Percentiles rank a stretch among this genome's conserved stretches.
Conservation (phyloP, 2,797 vertebrate genomes). For the Sebastes vulpes region DNA sequence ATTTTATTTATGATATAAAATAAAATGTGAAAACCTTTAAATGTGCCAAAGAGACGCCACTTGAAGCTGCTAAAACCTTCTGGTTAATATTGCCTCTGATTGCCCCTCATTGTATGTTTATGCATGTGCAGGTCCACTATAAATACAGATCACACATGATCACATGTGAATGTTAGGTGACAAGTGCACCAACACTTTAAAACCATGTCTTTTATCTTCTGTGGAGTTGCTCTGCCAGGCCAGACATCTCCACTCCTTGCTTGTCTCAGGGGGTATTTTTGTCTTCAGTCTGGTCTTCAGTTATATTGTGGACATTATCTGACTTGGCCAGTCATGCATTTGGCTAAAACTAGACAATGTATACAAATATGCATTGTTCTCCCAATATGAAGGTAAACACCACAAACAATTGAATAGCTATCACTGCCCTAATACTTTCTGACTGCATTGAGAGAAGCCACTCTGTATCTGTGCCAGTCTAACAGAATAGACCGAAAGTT, state of each 20-base stretch:
- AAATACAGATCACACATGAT: not conserved
- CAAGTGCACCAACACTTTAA: not conserved
- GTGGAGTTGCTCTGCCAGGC: not conserved
- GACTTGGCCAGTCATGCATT: not conserved
- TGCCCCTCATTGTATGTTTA: not conserved
- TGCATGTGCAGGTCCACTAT: not conserved
- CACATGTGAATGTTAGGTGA: not conserved
- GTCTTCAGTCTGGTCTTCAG: not conserved
- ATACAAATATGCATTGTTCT: not conserved
- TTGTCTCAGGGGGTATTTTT: not conserved
- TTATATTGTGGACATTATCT: not conserved
- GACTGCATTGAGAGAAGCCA: not conserved
- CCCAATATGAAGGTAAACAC: not conserved
- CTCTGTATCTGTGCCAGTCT: not conserved
- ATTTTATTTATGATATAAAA: not conserved
- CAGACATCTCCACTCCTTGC: not conserved
- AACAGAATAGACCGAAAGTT: not conserved
- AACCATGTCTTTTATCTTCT: not conserved
- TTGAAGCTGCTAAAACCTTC: not conserved
- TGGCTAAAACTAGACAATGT: not conserved
- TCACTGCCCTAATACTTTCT: not conserved
- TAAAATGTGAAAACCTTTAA: not conserved
- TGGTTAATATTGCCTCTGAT: not conserved
- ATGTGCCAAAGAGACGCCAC: not conserved
- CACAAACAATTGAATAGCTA: not conserved